These are phyloP conservation scores for Cuculus canorus DNA, from an alignment of 2,797 vertebrate species.

Conservation along the genomic window DNA sequence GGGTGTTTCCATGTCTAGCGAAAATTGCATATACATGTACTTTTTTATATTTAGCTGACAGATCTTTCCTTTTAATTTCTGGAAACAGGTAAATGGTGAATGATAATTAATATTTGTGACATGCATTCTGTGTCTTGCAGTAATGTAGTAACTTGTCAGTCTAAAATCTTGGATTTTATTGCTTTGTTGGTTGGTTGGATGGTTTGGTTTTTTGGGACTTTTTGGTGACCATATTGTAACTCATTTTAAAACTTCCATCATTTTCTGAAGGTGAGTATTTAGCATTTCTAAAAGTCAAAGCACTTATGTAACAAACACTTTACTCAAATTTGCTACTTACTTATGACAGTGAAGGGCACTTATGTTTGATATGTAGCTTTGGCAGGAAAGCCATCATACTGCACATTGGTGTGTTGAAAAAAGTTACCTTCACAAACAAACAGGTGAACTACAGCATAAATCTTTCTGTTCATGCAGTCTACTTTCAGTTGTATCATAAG, in stretches of 20 bases:
- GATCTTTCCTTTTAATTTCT: background rate
- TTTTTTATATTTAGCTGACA: background rate
- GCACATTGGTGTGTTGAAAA: background rate
- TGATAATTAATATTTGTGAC: background rate
- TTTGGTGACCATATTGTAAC: background rate
- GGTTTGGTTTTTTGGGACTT: rapidly evolving
- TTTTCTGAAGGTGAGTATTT: background rate
- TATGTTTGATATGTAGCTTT: background rate
- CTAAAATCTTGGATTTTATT: background rate
- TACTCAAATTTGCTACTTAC: background rate
- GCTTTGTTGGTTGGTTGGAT: rapidly evolving
- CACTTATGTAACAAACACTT: background rate
- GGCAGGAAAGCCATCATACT: background rate
- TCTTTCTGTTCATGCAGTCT: background rate
- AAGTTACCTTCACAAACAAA: background rate
- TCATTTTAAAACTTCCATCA: background rate
- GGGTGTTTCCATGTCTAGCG: background rate
- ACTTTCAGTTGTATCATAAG: background rate
- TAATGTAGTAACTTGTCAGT: background rate
- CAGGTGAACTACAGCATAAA: background rate
- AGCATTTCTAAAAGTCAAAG: background rate
- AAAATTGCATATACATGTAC: background rate
- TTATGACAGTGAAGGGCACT: background rate
- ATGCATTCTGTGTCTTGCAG: background rate
- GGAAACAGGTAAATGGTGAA: background rate